Evolutionary conservation across 1,140 invertebrate genomes (phyloP).

Genomic region (Ganaspis sp.): DNA sequence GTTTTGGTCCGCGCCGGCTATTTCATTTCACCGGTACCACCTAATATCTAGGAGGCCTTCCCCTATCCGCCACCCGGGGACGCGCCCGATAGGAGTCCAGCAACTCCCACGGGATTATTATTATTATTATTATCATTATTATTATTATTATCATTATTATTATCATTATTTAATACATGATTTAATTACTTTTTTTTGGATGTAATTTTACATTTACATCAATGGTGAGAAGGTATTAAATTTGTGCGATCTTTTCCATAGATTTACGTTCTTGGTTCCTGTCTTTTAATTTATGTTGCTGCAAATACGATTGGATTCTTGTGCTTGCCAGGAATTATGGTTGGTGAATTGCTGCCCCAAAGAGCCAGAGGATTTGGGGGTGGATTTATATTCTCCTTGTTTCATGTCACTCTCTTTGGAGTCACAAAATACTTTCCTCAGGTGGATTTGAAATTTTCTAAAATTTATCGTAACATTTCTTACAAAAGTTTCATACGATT

Average conservation of each 20-base stretch:
- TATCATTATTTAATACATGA: too few species aligned
- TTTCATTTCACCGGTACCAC: too few species aligned
- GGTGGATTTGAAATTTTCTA: conserved; percentile 49
- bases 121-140: not conserved
- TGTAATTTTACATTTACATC: conserved; percentile 9
- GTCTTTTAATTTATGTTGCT: conserved; percentile 81
- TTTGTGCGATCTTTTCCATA: too few species aligned
- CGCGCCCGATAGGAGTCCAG: too few species aligned
- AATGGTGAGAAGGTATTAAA: too few species aligned
- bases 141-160: too few species aligned
- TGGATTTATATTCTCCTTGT: conserved; percentile 83
- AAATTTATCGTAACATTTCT: too few species aligned
- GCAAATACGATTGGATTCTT: conserved; percentile 85
- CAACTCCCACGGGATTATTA: too few species aligned
- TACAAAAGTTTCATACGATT: too few species aligned
- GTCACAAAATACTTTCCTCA: conserved; percentile 85
- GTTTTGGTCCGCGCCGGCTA: too few species aligned
- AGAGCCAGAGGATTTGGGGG: conserved; percentile 81
- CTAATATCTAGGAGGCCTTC: too few species aligned
- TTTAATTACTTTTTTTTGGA: conserved; percentile 3
- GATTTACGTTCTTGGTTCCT: conserved; percentile 75
- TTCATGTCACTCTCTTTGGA: conserved; percentile 82
- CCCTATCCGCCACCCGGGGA: too few species aligned
- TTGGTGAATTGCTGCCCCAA: conserved; percentile 83
- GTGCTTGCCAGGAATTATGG: conserved; percentile 82